Base-by-base conservation (phyloP, 2,113 vertebrate genomes). In the Machaerirhynchus nigripectus region DNA sequence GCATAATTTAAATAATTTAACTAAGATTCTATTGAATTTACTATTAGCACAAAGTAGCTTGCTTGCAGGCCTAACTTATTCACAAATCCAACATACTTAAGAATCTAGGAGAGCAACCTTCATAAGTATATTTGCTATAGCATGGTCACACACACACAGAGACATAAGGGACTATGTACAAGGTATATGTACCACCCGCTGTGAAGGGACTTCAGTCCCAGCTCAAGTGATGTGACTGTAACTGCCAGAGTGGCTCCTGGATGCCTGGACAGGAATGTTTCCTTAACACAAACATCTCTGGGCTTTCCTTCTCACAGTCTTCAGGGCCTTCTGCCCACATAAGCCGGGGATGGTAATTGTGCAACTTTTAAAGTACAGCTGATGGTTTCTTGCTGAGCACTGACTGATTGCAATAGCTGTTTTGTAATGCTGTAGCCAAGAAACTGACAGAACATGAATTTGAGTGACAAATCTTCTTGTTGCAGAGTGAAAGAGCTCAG, bases 401-500 rank as follows among this genome's bases (percentile, higher is more conserved):
- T 67, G 37, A 84, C 0, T 23, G 40, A 84, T 6, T 98, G 97
- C 96, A 96, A 56, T 97, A 98, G 94, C 33, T 60, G 13, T 6
- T 77, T 57, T 31, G 44, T 49, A 67, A 73, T 74, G 42, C 22
- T 69, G 26, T 79, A 35, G 42, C 53, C 18, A 30, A 55, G 57
- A 87, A 85, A 59, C 18, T 64, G 33, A 47, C n/a, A 9, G 24
- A 75, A 65, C 55, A 84, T 57, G 18, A 28, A 35, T 53, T 6
- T 68, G 49, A 94, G 31, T 92, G 59, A 79, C 31, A 46, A 39
- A 55, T 46, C 57, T 47, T 75, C 33, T 95, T 47, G 80, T 97
- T 97, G 81, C 96, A 98, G 98, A 92, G 98, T 98, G 78, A 98
- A 98, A 86, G 98, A 98, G 83, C 97, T 98, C 70, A 98, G 97